phyloP scores from a whole-genome alignment of 23 tunicate species.

The Botrylloides violaceus region DNA sequence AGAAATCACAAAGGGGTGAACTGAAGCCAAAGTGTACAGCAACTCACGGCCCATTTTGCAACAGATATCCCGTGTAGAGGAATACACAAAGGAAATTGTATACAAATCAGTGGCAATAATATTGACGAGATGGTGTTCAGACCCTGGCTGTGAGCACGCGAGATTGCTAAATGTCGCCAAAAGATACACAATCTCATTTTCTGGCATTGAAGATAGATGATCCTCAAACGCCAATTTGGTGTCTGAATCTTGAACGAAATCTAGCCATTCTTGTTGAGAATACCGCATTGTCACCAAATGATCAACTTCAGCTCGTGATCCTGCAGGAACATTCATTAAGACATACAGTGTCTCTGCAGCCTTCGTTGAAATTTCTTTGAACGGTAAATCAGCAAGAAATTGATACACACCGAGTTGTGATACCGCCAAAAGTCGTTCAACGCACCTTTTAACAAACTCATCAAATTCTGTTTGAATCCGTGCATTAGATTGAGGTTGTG shows the following conservation, averaged over 20 bases:
- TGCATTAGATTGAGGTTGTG: slow-evolving; percentile 18
- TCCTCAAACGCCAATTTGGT: slow-evolving; percentile 89
- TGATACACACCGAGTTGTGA: slow-evolving; percentile 85
- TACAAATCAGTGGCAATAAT: slow-evolving; percentile 74
- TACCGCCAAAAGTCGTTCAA: slow-evolving; percentile 62
- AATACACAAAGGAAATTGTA: slow-evolving; percentile 71
- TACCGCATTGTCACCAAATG: slow-evolving; percentile 47
- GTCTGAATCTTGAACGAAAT: slow-evolving; percentile 93
- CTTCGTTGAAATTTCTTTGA: slow-evolving; percentile 43
- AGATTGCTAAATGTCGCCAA: slow-evolving; percentile 82
- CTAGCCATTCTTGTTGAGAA: slow-evolving; percentile 74
- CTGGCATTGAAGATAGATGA: slow-evolving; percentile 78
- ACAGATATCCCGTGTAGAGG: slow-evolving; percentile 80
- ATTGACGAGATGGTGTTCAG: slow-evolving; percentile 60
- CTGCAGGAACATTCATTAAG: slow-evolving; percentile 90
- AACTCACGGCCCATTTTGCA: slow-evolving; percentile 89
- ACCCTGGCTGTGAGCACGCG: slow-evolving; percentile 62
- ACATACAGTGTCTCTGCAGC: slow-evolving; percentile 80
- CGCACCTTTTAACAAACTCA: slow-evolving; percentile 85
- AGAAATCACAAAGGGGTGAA: slow-evolving; percentile 62
- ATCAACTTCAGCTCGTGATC: slow-evolving; percentile 76
- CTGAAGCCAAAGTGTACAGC: slow-evolving; percentile 36
- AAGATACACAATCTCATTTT: slow-evolving; percentile 86
- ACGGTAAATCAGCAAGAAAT: slow-evolving; percentile 84
- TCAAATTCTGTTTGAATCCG: slow-evolving; percentile 76